Evolutionary conservation across 2,888 invertebrate species (phyloP), one percentile per base, ranked within the genome.

Genomic region (Geotrupes spiniger): DNA sequence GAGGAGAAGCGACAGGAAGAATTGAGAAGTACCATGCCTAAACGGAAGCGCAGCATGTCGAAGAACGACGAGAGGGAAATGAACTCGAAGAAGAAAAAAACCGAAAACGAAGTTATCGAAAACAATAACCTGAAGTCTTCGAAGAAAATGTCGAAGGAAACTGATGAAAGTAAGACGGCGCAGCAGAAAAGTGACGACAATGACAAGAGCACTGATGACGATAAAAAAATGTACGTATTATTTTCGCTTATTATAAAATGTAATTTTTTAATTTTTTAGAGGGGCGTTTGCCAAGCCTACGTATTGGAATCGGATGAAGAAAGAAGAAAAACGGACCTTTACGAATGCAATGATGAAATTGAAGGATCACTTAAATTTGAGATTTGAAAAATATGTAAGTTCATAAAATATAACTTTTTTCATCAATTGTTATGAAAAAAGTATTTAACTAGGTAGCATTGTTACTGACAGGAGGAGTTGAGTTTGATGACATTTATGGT

Each of bases 1-100:
- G 74, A 75, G 59, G 75, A 76, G 4, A 74, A 77, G 56, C 59
- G 74, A 27, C 65, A 73, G 43, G 66, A 68, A 52, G 77, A 77
- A 59, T 54, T 74, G 37, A 58, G 63, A 41, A 70, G 64, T 21
- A 69, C 61, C 41, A 49, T 59, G 26, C 67, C 71, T 14, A 70
- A 73, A 54, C 58, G 66, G 31, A 69, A 63, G 51, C 42, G 38
- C 8, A 47, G 40, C 9, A 10, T 44, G 10, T 49, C 27, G 6
- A 45, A 45, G 27, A 44, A 38, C 6, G 51, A 54, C 38, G 49
- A 51, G 17, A 46, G 36, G n/a, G 10, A 16, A 17, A 11, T 47
- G 16, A n/a, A 27, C 21, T 40, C 47, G 33, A 49, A 29, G 12
- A 54, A 41, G 29, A 55, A 51, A 33, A 46, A 52, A 14, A 14